Conservation (phyloP, 2,888 invertebrate genomes). For the Stenotaenia linearis region DNA sequence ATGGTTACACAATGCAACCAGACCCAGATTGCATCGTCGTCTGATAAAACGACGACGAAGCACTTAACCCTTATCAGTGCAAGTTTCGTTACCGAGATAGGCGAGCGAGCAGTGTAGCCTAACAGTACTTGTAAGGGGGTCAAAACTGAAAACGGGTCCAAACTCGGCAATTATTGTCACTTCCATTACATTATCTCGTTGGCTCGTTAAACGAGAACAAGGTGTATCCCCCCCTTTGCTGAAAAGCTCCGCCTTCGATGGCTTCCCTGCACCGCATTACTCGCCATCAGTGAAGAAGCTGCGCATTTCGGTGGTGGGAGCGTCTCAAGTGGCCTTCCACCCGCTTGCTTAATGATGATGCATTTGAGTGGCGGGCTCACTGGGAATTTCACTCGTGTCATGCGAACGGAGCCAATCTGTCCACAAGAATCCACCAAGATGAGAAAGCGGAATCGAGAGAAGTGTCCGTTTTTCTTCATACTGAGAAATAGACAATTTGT, state of each 20-base stretch:
- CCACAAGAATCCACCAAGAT: conserved; percentile 6
- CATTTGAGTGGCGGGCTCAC: conserved; percentile 26
- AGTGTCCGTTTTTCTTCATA: conserved; percentile 24
- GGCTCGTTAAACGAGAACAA: background rate
- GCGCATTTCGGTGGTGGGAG: background rate
- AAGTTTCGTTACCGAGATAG: conserved; percentile 17
- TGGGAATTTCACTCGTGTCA: conserved; percentile 16
- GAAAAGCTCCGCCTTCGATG: background rate
- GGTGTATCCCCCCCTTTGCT: background rate
- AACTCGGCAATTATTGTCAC: conserved; percentile 26
- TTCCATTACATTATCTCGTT: conserved; percentile 8
- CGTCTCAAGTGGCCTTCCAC: conserved; percentile 17
- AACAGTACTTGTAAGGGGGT: background rate
- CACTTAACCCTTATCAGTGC: conserved; percentile 20
- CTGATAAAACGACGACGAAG: conserved; percentile 19
- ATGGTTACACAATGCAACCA: conserved; percentile 11
- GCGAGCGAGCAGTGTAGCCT: background rate
- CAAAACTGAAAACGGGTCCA: conserved; percentile 17
- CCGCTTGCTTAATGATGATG: conserved; percentile 14
- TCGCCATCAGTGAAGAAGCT: background rate
- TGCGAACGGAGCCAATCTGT: conserved; percentile 16
- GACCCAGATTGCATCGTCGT: background rate
- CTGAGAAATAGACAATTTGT: conserved; percentile 6
- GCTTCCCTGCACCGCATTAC: background rate
- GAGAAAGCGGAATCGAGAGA: background rate